These are phyloP conservation scores for Hydroisotoma schaefferi DNA, from an alignment of 2,888 invertebrate genomes.

Conservation along the genomic window DNA sequence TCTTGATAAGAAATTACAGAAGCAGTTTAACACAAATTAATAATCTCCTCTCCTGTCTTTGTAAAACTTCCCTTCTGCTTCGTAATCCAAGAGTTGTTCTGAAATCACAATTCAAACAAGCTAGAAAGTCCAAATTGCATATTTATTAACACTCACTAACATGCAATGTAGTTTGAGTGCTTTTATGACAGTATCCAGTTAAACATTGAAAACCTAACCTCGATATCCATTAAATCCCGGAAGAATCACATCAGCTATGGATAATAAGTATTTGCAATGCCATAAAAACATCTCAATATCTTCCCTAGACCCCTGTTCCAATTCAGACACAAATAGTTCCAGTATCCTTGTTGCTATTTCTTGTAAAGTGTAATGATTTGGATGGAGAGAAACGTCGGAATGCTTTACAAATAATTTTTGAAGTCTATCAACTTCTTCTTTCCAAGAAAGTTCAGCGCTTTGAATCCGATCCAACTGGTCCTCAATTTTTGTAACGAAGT, in stretches of 20 bases:
- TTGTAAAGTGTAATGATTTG: conserved; percentile 34
- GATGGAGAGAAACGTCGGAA: conserved; percentile 14
- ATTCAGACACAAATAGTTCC: conserved; percentile 17
- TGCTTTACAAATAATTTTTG: conserved; percentile 22
- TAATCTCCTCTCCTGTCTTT: no score
- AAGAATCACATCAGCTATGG: conserved; percentile 30
- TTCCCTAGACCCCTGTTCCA: not conserved
- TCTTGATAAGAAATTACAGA: no score
- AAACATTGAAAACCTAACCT: no score
- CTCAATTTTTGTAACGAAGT: conserved; percentile 24
- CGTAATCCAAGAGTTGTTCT: no score
- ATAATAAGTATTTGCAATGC: conserved; percentile 23
- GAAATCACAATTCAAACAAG: no score
- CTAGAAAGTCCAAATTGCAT: no score
- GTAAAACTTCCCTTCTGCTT: no score
- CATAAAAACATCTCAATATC: conserved; percentile 17
- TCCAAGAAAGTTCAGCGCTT: conserved; percentile 13
- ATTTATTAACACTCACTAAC: no score
- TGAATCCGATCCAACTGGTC: conserved; percentile 28
- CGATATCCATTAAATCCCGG: conserved; percentile 37
- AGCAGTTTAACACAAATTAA: no score
- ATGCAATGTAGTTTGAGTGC: no score
- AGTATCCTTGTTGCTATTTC: conserved; percentile 32
- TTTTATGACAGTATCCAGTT: no score
- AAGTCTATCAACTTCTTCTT: conserved; percentile 14